Conservation (phyloP, 2,888 invertebrate genomes). For the Strigamia crassipes region DNA sequence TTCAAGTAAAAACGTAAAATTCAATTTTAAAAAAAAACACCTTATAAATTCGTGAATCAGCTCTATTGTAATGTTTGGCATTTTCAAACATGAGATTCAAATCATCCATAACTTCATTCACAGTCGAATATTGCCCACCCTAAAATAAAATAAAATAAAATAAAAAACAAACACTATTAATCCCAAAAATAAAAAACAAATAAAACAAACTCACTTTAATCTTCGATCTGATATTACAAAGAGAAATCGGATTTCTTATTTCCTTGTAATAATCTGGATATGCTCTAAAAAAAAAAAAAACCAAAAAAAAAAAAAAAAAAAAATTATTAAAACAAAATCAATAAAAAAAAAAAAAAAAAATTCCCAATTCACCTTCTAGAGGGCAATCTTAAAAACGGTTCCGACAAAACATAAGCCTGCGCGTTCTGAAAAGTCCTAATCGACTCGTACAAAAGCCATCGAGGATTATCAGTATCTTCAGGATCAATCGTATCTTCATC, state of each 20-base stretch:
- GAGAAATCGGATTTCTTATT: constrained; percentile 92
- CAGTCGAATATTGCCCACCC: constrained; percentile 78
- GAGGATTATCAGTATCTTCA: constrained; percentile 62
- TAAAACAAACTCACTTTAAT: constrained; percentile 57
- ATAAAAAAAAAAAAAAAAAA: constrained; percentile 11
- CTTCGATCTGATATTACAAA: constrained; percentile 77
- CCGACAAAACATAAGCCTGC: constrained; percentile 78
- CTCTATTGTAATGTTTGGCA: constrained; percentile 85
- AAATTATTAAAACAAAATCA: not conserved
- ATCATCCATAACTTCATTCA: constrained; percentile 89
- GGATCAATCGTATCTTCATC: constrained; percentile 55
- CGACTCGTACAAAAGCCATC: constrained; percentile 84
- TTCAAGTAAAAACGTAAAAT: not conserved
- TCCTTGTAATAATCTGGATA: constrained; percentile 98
- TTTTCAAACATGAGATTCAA: constrained; percentile 97
- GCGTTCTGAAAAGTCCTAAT: constrained; percentile 52
- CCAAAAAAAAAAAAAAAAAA: not conserved
- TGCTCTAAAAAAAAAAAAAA: constrained; percentile 63
- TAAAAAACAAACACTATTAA: too few relatives aligned
- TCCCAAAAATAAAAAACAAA: too few relatives aligned
- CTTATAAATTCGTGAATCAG: constrained; percentile 79
- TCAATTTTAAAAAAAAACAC: constrained; percentile 60
- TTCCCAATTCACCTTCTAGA: constrained; percentile 63
- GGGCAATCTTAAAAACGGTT: constrained; percentile 92
- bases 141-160: constrained; percentile 52